phyloP scores from a whole-genome alignment of 2,797 vertebrate species.

The Myiothlypis chrysogaster region DNA sequence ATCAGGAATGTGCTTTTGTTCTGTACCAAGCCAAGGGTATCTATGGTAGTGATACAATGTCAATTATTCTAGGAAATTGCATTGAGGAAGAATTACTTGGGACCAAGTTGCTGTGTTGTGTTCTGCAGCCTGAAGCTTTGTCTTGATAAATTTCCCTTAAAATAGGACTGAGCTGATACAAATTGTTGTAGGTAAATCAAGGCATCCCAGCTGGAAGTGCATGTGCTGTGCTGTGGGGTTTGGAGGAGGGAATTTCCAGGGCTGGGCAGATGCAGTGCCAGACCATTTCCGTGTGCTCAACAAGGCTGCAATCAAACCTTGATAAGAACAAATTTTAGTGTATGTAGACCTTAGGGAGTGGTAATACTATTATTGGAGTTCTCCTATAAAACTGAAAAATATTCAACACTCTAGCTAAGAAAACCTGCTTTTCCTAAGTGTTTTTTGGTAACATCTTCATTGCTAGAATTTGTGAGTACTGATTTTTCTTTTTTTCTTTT shows the following conservation, averaged over 20 bases:
- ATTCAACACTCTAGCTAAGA: background rate
- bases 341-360: background rate
- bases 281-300: rapidly evolving
- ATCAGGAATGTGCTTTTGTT: background rate
- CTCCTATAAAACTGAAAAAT: background rate
- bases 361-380: background rate
- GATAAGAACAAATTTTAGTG: background rate
- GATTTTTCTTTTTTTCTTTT: background rate
- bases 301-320: background rate
- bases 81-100: background rate
- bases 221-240: background rate
- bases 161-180: background rate
- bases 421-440: background rate
- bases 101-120: background rate
- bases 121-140: background rate
- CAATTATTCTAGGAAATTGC: background rate
- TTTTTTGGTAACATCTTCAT: background rate
- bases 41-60: background rate
- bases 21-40: background rate
- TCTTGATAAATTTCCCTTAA: background rate
- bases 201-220: background rate
- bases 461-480: background rate
- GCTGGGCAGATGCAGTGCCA: background rate
- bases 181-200: background rate
- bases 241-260: background rate